A percentile compares a stretch with the other conserved stretches of the same genome.
Conservation (phyloP, 2,888 invertebrate genomes). For the Drosophila antonietae region DNA sequence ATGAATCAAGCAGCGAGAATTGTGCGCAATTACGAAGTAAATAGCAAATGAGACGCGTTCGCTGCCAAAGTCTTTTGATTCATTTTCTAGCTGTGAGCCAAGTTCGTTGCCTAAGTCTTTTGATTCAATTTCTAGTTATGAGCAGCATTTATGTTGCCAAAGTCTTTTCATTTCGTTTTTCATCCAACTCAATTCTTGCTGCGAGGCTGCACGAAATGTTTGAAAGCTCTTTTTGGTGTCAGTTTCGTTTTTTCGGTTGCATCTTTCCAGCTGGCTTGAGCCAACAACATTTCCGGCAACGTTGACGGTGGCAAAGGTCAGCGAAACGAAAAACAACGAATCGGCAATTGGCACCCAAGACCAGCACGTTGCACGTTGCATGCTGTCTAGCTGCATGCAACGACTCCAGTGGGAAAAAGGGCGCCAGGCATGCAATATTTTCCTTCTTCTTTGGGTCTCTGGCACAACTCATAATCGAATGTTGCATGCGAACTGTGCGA, state of each 20-base stretch:
- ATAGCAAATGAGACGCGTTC: conserved; percentile 48
- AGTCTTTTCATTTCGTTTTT: conserved; percentile 4
- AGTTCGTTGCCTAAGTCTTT: conserved; percentile 30
- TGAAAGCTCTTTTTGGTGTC: conserved; percentile 14
- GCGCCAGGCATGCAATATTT: conserved; percentile 60
- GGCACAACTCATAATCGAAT: conserved; percentile 68
- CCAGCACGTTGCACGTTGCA: conserved; percentile 6
- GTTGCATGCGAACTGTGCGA: conserved; percentile 54
- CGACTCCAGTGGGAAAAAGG: conserved; percentile 50
- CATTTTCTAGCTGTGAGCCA: not conserved
- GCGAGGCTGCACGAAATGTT: conserved; percentile 31
- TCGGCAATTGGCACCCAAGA: conserved; percentile 51
- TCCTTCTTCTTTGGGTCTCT: conserved; percentile 72
- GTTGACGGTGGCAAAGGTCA: conserved; percentile 68
- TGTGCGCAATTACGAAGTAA: conserved; percentile 63
- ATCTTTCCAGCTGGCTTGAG: conserved; percentile 28
- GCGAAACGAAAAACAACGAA: conserved; percentile 51
- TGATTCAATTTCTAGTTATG: conserved; percentile 10
- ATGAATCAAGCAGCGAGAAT: conserved; percentile 52
- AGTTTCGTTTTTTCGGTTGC: conserved; percentile 44
- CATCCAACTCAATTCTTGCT: conserved; percentile 13
- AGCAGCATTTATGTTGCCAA: conserved; percentile 13
- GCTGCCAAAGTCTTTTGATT: conserved; percentile 23
- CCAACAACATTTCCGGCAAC: conserved; percentile 65
- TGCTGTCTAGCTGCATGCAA: conserved; percentile 17